These are phyloP conservation scores for Dipodomys spectabilis DNA, from an alignment of 2,113 vertebrate species.

Conservation along the genomic window DNA sequence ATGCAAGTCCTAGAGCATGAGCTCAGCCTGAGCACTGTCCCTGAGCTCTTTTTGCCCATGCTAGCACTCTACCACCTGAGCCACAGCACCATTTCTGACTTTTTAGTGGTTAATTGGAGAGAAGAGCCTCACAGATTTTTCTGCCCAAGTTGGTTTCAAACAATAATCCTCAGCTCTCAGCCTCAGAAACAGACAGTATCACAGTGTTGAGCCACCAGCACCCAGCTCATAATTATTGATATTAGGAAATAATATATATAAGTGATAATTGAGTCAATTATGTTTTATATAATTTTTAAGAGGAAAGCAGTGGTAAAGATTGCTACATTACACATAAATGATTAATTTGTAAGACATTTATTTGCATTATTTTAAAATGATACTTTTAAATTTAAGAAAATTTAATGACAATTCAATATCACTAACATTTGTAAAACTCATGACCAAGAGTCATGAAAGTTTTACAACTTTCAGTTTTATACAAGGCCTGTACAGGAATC, in stretches of 20 bases:
- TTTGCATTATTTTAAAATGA: not conserved
- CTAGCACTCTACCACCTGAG: no score
- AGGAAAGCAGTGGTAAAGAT: constrained; percentile 3
- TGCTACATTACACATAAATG: not conserved
- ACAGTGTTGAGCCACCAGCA: no score
- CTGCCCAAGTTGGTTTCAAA: no score
- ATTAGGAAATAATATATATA: not conserved
- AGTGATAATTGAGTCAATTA: not conserved
- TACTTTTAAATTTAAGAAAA: not conserved
- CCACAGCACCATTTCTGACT: no score
- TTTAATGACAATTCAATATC: not conserved
- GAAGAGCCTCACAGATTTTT: no score
- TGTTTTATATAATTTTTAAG: constrained; percentile 23
- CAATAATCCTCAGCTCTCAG: no score
- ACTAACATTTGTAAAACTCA: not conserved
- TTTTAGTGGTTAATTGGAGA: no score
- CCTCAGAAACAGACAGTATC: no score
- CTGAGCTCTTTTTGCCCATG: no score
- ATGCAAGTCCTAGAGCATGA: no score
- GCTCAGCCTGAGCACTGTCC: no score
- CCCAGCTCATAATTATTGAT: not conserved
- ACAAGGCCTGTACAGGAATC: not conserved
- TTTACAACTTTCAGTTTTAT: not conserved
- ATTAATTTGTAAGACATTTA: not conserved
- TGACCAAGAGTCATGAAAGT: no score